Percentiles rank a stretch among this genome's conserved stretches.
These are phyloP conservation scores for Chaenodraco wilsoni DNA, from an alignment of 2,797 vertebrate genomes.

Conservation along the genomic window DNA sequence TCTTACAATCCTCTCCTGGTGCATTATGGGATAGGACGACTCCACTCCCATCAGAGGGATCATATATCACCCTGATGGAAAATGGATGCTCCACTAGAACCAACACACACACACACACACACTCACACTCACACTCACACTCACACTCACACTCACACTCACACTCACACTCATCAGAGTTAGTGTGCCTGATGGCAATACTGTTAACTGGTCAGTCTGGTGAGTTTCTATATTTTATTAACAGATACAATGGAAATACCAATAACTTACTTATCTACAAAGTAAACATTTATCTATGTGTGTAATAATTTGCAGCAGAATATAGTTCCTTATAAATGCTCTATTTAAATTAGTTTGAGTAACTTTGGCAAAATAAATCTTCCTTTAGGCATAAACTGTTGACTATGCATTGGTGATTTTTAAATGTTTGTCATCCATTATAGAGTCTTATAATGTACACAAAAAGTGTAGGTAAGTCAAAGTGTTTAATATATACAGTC, in stretches of 20 bases:
- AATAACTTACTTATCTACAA: too few species aligned
- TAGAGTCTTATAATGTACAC: background rate
- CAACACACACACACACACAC: constrained; percentile 3
- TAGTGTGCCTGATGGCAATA: too few species aligned
- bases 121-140: background rate
- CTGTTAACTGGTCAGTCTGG: background rate
- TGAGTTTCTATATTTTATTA: background rate
- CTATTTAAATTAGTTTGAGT: background rate
- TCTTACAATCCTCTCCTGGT: constrained; percentile 45
- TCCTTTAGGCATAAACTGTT: background rate
- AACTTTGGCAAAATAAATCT: background rate
- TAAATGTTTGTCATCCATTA: background rate
- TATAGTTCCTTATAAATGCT: background rate
- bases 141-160: too few species aligned
- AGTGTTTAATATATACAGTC: background rate
- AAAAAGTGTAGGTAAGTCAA: background rate
- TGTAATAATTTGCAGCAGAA: background rate
- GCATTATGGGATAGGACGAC: constrained; percentile 67
- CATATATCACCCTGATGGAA: constrained; percentile 70
- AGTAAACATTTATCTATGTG: too few species aligned
- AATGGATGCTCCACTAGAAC: constrained; percentile 61
- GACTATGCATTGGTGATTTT: background rate
- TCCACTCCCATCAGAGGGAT: constrained; percentile 65
- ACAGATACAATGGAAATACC: too few species aligned
- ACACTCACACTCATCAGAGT: too few species aligned